Evolutionary conservation across 2,888 invertebrate species (phyloP), one percentile per base, ranked within the genome.

Genomic region (Drosophila stalkeri): DNA sequence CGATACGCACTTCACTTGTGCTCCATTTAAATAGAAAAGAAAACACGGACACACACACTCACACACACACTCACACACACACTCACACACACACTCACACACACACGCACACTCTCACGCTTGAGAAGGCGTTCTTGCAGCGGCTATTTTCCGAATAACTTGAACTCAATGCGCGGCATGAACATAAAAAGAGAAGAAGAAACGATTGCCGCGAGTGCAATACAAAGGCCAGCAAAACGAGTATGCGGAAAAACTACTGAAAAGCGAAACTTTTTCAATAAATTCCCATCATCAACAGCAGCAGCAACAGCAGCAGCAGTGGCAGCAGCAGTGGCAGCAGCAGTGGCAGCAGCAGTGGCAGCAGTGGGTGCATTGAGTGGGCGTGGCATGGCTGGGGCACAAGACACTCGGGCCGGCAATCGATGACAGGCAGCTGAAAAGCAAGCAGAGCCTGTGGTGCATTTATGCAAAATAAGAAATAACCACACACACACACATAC

Each of bases 21-120:
- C 90, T 90, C 90, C 90, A 87, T 87, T 87, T 90, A 88, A 87
- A 90, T 83, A 86, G 90, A 90, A 89, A 90, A 75, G 90, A 86
- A 86, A 80, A 69, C 79, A 72, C 52, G 66, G 49, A 49, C 62
- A 33, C 60, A 47, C 62, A 69, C 44, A 9, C 33, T 33, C 23
- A 35, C 43, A n/a, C 20, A 46, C 51, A 52, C 47, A 20, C 35
- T 37, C 23, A 27, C 41, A 56, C 55, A 43, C 35, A 31, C 49
- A 3, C 16, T 0, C 33, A 18, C 7, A 1, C 18, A 18, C 3
- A 3, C 23, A 23, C 31, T 7, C 31, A 14, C 14, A 0, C 14
- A 37, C 37, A 6, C 37, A 37, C 11, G 11, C 37, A 52, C 7
- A 16, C 8, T 9, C 12, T 54, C 51, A 54, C 54, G 60, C 65